A percentile compares a stretch with the other conserved stretches of the same genome.
These are phyloP conservation scores for Drosophila neoperkinsi DNA, from an alignment of 2,888 invertebrate genomes.

Conservation along the genomic window DNA sequence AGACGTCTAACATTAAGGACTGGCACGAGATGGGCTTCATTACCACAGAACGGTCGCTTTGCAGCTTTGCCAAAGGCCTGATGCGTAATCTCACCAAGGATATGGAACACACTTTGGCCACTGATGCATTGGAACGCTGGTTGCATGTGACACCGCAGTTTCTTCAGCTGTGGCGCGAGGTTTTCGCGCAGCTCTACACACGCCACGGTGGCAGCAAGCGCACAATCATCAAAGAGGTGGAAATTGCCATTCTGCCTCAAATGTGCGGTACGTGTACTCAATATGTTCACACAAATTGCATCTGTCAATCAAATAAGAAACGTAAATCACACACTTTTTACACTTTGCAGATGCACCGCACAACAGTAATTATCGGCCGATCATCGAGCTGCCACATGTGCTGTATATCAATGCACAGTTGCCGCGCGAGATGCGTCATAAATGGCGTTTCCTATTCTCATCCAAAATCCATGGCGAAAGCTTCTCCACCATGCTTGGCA, in stretches of 20 bases:
- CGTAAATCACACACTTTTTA: constrained; percentile 9
- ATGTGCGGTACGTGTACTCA: constrained; percentile 54
- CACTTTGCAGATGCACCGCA: constrained; percentile 87
- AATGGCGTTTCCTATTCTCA: constrained; percentile 95
- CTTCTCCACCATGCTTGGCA: constrained; percentile 92
- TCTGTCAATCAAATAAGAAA: constrained; percentile 7
- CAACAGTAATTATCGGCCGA: constrained; percentile 92
- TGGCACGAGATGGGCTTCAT: constrained; percentile 88
- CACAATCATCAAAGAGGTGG: constrained; percentile 56
- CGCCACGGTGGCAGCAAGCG: constrained; percentile 72
- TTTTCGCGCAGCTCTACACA: constrained; percentile 86
- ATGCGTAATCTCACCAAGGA: constrained; percentile 84
- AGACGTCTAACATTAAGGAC: constrained; percentile 86
- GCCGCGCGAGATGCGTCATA: constrained; percentile 90
- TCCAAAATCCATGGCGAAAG: constrained; percentile 95
- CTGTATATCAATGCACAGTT: constrained; percentile 92
- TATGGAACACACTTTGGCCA: constrained; percentile 74
- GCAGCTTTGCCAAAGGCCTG: constrained; percentile 87
- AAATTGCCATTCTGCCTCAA: constrained; percentile 64
- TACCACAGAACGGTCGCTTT: constrained; percentile 86
- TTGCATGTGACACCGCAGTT: constrained; percentile 86
- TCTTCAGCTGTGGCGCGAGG: constrained; percentile 86
- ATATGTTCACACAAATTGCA: background rate
- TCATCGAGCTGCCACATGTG: constrained; percentile 90
- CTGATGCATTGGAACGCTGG: constrained; percentile 82